A percentile compares a stretch with the other conserved stretches of the same genome.
phyloP scores from a whole-genome alignment of 2,113 vertebrate species.

The Ciconia stormi region DNA sequence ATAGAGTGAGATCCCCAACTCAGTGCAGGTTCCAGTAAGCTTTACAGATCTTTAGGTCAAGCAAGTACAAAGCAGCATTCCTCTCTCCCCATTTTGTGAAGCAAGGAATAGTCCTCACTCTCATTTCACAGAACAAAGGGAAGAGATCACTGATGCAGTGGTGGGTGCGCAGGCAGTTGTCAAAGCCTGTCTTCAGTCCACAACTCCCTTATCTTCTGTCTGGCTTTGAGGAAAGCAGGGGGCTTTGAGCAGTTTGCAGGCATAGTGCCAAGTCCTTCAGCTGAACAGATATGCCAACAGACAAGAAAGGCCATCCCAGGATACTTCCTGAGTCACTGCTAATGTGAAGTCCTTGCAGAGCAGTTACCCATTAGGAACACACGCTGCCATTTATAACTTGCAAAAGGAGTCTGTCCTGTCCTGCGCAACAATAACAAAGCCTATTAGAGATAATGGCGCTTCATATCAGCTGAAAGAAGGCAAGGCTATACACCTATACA shows the following conservation, averaged over 20 bases:
- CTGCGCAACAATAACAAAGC: not conserved
- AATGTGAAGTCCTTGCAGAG: not conserved
- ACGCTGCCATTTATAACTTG: not conserved
- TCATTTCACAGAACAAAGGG: not conserved
- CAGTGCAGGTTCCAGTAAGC: not conserved
- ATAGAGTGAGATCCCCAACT: not conserved
- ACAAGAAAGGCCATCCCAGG: not conserved
- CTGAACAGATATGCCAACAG: not conserved
- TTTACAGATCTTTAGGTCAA: not conserved
- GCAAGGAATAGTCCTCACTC: not conserved
- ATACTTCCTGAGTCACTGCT: not conserved
- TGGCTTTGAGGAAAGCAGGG: not conserved
- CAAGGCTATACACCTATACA: not conserved
- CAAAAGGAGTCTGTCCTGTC: constrained; percentile 5
- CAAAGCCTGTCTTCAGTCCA: not conserved
- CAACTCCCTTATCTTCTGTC: not conserved
- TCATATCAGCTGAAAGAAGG: not conserved
- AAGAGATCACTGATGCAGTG: not conserved
- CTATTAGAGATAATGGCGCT: not conserved
- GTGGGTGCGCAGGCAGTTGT: not conserved
- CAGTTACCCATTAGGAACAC: not conserved
- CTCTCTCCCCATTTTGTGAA: not conserved
- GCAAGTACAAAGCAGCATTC: not conserved
- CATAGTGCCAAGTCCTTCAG: not conserved
- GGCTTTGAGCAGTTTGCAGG: not conserved